phyloP scores from a whole-genome alignment of 2,888 invertebrate species.

The Scaptomyza polygonia region DNA sequence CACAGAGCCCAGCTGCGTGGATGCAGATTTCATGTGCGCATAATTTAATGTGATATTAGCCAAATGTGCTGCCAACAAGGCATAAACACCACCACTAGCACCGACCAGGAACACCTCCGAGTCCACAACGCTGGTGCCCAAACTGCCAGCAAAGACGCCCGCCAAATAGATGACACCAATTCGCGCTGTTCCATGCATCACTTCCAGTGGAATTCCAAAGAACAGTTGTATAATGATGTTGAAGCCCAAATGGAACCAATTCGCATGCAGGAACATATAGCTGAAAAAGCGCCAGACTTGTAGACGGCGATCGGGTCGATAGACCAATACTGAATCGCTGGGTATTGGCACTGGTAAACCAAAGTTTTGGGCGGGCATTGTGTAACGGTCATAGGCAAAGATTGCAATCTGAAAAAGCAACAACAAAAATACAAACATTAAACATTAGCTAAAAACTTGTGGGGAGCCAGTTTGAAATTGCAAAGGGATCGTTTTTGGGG shows the following conservation, averaged over 20 bases:
- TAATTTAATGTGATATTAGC: constrained; percentile 98
- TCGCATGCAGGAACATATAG: constrained; percentile 97
- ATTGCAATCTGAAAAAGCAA: constrained; percentile 90
- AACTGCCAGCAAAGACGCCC: constrained; percentile 94
- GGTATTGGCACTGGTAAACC: constrained; percentile 96
- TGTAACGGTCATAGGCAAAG: constrained; percentile 95
- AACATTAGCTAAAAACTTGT: constrained; percentile 30
- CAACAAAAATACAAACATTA: constrained; percentile 7
- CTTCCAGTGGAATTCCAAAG: constrained; percentile 96
- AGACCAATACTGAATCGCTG: constrained; percentile 96
- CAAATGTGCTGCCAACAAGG: constrained; percentile 96
- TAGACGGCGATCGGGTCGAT: constrained; percentile 94
- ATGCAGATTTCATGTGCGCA: constrained; percentile 97
- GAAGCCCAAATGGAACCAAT: constrained; percentile 97
- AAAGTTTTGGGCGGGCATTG: constrained; percentile 86
- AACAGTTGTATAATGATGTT: constrained; percentile 97
- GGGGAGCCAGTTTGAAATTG: background rate
- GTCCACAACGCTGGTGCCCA: constrained; percentile 95
- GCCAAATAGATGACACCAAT: constrained; percentile 96
- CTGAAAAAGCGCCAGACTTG: constrained; percentile 97
- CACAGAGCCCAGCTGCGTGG: constrained; percentile 94
- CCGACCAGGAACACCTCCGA: constrained; percentile 97
- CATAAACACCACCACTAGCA: constrained; percentile 98
- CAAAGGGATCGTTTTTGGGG: constrained; percentile 8
- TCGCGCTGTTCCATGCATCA: constrained; percentile 96